Evolutionary conservation across 2,113 vertebrate species (phyloP).

Genomic region (Microtus oregoni): DNA sequence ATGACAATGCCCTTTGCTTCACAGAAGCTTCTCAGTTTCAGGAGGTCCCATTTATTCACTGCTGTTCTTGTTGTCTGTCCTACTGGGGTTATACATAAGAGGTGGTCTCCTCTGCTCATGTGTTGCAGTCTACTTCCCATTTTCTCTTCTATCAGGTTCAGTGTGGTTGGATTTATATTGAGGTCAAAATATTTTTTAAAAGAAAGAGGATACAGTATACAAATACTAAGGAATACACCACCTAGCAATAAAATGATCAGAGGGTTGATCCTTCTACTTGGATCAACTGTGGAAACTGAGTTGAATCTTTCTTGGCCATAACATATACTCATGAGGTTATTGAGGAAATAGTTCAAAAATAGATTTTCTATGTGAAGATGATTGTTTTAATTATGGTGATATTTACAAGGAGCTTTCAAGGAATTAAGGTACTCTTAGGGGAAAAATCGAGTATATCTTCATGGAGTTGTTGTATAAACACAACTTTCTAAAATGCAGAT

Average conservation of each 20-base stretch:
- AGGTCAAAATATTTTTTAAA: not conserved
- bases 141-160: too few relatives aligned
- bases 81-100: too few relatives aligned
- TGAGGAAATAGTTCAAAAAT: not conserved
- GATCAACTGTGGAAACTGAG: not conserved
- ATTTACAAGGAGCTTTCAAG: not conserved
- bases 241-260: not conserved
- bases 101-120: too few relatives aligned
- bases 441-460: not conserved
- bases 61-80: too few relatives aligned
- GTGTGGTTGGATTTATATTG: too few relatives aligned
- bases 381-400: not conserved
- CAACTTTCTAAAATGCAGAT: not conserved
- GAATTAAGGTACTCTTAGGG: not conserved
- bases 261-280: not conserved
- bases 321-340: not conserved
- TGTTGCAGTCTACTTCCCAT: too few relatives aligned
- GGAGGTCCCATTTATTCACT: too few relatives aligned
- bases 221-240: not conserved
- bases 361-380: not conserved
- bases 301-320: not conserved
- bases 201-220: not conserved
- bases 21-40: too few relatives aligned
- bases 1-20: too few relatives aligned
- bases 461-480: not conserved